A percentile compares a stretch with the other conserved stretches of the same genome.
phyloP scores from a whole-genome alignment of 2,113 vertebrate genomes.

The Lepisosteus osseus region DNA sequence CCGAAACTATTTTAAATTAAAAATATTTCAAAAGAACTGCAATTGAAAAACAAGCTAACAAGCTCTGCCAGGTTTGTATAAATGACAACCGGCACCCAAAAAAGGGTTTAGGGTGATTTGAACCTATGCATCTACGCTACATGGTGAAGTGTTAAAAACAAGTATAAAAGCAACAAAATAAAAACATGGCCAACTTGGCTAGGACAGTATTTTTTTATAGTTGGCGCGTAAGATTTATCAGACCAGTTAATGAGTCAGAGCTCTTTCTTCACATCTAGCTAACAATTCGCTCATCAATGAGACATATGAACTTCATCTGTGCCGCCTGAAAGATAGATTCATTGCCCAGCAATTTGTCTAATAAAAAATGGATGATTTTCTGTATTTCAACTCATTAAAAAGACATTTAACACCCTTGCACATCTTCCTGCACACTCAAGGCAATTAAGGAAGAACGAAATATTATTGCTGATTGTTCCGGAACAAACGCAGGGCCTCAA shows the following conservation, averaged over 20 bases:
- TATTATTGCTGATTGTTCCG: background rate
- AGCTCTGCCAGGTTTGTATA: too few species aligned
- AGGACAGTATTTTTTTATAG: constrained; percentile 14
- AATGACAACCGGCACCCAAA: too few species aligned
- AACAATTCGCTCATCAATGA: background rate
- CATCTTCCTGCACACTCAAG: background rate
- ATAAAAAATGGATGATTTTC: background rate
- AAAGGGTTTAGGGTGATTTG: too few species aligned
- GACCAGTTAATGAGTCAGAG: background rate
- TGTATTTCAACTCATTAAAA: background rate
- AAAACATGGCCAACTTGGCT: constrained; percentile 22
- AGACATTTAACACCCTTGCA: background rate
- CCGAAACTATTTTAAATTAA: too few species aligned
- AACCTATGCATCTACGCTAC: too few species aligned
- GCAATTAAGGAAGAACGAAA: background rate
- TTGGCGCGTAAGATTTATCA: constrained; percentile 1
- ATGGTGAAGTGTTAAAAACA: too few species aligned
- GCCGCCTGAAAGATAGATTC: background rate
- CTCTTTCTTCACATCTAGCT: background rate
- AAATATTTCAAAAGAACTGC: too few species aligned
- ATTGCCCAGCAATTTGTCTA: background rate
- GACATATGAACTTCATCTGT: background rate
- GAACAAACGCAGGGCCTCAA: background rate
- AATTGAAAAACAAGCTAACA: too few species aligned
- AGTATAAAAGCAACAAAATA: too few species aligned